These are phyloP conservation scores for Cecidostiba fungosa DNA, from an alignment of 2,888 invertebrate genomes.

Conservation along the genomic window DNA sequence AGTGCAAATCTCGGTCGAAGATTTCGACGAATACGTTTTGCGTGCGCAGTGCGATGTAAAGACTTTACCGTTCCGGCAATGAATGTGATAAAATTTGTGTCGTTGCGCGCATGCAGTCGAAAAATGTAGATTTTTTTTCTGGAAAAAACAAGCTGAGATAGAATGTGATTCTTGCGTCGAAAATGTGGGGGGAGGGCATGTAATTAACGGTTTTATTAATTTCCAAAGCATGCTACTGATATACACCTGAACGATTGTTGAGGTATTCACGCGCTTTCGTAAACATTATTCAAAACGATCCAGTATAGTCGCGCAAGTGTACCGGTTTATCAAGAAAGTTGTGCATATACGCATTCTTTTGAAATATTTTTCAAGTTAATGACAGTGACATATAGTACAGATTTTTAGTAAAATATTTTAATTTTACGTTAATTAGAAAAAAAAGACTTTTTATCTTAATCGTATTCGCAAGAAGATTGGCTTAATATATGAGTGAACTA, in stretches of 20 bases:
- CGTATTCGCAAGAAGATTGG: too few relatives aligned
- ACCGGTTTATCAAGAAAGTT: background rate
- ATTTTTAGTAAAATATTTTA: too few relatives aligned
- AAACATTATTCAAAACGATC: background rate
- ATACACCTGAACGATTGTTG: background rate
- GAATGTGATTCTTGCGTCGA: too few relatives aligned
- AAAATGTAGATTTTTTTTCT: conserved; percentile 25
- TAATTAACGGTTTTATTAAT: background rate
- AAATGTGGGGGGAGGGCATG: background rate
- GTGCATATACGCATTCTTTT: background rate
- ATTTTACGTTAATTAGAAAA: too few relatives aligned
- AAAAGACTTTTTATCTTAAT: too few relatives aligned
- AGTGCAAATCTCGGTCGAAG: background rate
- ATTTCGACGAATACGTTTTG: background rate
- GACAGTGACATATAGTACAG: too few relatives aligned
- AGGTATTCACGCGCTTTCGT: background rate
- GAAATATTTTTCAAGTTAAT: background rate
- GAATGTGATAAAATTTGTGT: conserved; percentile 49
- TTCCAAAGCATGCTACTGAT: background rate
- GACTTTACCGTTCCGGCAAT: conserved; percentile 18
- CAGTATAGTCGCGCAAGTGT: background rate
- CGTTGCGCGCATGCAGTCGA: conserved; percentile 28
- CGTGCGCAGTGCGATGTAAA: background rate
- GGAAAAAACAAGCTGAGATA: background rate
- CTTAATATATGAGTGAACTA: too few relatives aligned